Evolutionary conservation across 2,888 invertebrate genomes (phyloP).

Genomic region (Drosophila leonis): DNA sequence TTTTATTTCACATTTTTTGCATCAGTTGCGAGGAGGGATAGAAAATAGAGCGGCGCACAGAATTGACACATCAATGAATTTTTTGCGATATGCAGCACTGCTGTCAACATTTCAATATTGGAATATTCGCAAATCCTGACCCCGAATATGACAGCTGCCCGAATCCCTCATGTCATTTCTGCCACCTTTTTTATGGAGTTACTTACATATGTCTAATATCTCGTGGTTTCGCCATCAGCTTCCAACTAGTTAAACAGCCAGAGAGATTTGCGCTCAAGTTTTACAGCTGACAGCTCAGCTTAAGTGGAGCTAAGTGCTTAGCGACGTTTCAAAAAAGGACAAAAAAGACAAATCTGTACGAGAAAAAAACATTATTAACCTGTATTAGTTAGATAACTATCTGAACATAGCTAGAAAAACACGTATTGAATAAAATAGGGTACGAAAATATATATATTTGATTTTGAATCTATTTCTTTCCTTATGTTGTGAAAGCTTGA

Average conservation of each 20-base stretch:
- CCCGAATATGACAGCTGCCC: constrained; percentile 63
- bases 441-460: not conserved
- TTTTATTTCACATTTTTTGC: constrained; percentile 17
- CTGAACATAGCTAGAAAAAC: not conserved
- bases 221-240: constrained; percentile 22
- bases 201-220: constrained; percentile 22
- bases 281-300: constrained; percentile 42
- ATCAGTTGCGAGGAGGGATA: not conserved
- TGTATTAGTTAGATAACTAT: not conserved
- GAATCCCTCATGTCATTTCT: constrained; percentile 32
- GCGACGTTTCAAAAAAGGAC: not conserved
- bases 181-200: constrained; percentile 23
- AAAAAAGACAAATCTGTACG: not conserved
- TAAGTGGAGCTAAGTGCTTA: constrained; percentile 27
- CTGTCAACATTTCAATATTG: constrained; percentile 47
- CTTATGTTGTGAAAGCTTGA: too few relatives aligned
- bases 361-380: not conserved
- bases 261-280: constrained; percentile 33
- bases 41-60: not conserved
- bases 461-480: not conserved
- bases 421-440: not conserved
- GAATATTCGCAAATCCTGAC: constrained; percentile 57
- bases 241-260: constrained; percentile 33
- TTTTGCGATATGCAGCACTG: constrained; percentile 15
- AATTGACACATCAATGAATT: constrained; percentile 29